Percentiles rank a stretch among this genome's conserved stretches.
phyloP scores from a whole-genome alignment of 2,888 invertebrate genomes.

The Alloscopus bannaensis region DNA sequence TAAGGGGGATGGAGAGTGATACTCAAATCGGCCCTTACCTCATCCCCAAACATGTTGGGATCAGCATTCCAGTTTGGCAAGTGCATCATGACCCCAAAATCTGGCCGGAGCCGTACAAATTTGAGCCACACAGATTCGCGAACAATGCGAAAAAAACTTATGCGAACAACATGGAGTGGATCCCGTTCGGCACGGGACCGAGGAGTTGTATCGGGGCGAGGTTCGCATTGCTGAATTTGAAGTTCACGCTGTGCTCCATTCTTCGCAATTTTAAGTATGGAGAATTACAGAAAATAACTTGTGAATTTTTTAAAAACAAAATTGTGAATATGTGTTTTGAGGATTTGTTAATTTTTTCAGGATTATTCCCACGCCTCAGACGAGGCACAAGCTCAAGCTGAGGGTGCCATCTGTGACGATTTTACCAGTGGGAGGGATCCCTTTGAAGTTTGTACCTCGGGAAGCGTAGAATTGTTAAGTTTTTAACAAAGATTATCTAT shows the following conservation, averaged over 20 bases:
- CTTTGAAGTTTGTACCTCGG: slow-evolving; percentile 63
- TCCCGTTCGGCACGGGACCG: slow-evolving; percentile 71
- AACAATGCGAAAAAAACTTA: slow-evolving; percentile 66
- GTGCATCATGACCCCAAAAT: slow-evolving; percentile 72
- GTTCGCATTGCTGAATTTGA: slow-evolving; percentile 73
- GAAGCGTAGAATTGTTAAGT: slow-evolving; percentile 11
- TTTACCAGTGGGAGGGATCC: slow-evolving; percentile 67
- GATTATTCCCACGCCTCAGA: slow-evolving; percentile 60
- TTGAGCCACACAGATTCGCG: slow-evolving; percentile 72
- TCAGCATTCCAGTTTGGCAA: slow-evolving; percentile 72
- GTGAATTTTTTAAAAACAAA: background rate
- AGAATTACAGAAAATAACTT: background rate
- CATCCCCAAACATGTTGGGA: slow-evolving; percentile 65
- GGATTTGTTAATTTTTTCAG: slow-evolving; percentile 45
- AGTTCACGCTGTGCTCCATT: slow-evolving; percentile 71
- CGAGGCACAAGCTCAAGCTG: slow-evolving; percentile 58
- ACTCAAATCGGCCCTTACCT: slow-evolving; percentile 63
- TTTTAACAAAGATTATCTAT: background rate
- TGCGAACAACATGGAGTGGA: slow-evolving; percentile 72
- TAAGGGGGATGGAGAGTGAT: slow-evolving; percentile 67
- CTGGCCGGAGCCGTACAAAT: slow-evolving; percentile 70
- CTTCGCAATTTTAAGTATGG: slow-evolving; percentile 72
- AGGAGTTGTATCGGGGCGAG: slow-evolving; percentile 73
- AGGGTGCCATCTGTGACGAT: slow-evolving; percentile 70
- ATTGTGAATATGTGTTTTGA: no score